Percentiles rank a stretch among this genome's conserved stretches.
phyloP scores from a whole-genome alignment of 1,140 invertebrate species.

The Diabrotica virgifera region DNA sequence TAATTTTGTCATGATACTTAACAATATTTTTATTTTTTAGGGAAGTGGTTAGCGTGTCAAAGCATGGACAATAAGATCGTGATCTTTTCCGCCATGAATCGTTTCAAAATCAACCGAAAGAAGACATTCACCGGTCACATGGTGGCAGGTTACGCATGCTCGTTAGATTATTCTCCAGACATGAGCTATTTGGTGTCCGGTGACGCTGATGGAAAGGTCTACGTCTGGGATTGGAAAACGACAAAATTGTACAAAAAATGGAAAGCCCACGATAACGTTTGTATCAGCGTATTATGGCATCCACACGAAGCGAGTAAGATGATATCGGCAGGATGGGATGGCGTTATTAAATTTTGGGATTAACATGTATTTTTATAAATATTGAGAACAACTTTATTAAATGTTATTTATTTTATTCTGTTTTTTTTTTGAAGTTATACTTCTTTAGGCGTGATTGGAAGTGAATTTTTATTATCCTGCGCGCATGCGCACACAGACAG shows the following conservation, averaged over 20 bases:
- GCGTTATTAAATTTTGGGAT: slow-evolving; percentile 98
- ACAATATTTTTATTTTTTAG: slow-evolving; percentile 17
- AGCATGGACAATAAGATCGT: slow-evolving; percentile 99
- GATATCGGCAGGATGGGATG: slow-evolving; percentile 97
- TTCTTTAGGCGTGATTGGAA: too few species aligned
- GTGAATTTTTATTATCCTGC: too few species aligned
- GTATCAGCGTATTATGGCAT: slow-evolving; percentile 94
- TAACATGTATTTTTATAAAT: slow-evolving; percentile 53
- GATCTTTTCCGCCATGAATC: slow-evolving; percentile 95
- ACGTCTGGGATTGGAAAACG: slow-evolving; percentile 99
- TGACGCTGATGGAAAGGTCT: slow-evolving; percentile 99
- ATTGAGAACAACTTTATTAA: too few species aligned
- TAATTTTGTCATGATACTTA: too few species aligned
- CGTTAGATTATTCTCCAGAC: slow-evolving; percentile 96
- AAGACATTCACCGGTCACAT: slow-evolving; percentile 98
- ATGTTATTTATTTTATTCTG: too few species aligned
- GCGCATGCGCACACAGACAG: too few species aligned
- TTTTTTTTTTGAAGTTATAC: too few species aligned
- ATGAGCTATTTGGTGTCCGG: slow-evolving; percentile 99
- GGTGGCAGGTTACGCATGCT: slow-evolving; percentile 98
- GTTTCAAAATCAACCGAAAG: slow-evolving; percentile 96
- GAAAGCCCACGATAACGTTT: slow-evolving; percentile 98
- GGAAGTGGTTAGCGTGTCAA: slow-evolving; percentile 98
- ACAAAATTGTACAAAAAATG: slow-evolving; percentile 97
- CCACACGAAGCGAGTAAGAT: slow-evolving; percentile 97